Base-by-base conservation (phyloP, 2,888 invertebrate species). In the Euzophera pinguis region DNA sequence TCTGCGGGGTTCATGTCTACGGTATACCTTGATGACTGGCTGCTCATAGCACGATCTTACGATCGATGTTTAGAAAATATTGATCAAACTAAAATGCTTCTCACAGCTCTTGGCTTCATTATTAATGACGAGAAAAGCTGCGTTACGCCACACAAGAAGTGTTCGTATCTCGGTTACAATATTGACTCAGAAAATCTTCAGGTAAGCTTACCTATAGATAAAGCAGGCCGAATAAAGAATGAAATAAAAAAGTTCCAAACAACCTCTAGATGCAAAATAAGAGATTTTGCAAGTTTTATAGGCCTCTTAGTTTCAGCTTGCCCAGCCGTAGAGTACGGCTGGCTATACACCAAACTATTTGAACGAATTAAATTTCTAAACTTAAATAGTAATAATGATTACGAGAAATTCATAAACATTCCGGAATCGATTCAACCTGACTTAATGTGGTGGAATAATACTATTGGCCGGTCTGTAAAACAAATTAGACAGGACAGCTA, bases 271-370 rank as follows among this genome's bases (percentile, higher is more conserved):
- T 67, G 60, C 10, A 61, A 55, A 53, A 60, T 65, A 9, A 47
- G 60, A 45, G 35, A 56, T 5, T 61, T 63, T 35, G 59, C 69
- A 1, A 53, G 56, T 5, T 13, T 67, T 0, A 6, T 63, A 14
- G 65, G 66, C 0, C 47, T 58, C 16, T 53, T 73, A 38, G 55
- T 59, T 3, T 57, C 71, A 0, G 59, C 60, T 39, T 72, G 69
- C 39, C 71, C 69, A 12, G 71, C 65, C 1, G 57, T 69, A 10
- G 61, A 67, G 47, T 71, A 71, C 50, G 64, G 68, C 3, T 66
- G 61, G 62, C 54, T 70, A 9, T 64, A 70, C n/a, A 67, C 68
- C 0, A 72, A 71, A 53, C 8, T 53, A 0, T 17, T 68, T 7
- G 67, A 68, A 54, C 22, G 45, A 29, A n/a, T 12, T 38, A 38